phyloP scores from a whole-genome alignment of 2,888 invertebrate genomes.

The Andrena minutula region DNA sequence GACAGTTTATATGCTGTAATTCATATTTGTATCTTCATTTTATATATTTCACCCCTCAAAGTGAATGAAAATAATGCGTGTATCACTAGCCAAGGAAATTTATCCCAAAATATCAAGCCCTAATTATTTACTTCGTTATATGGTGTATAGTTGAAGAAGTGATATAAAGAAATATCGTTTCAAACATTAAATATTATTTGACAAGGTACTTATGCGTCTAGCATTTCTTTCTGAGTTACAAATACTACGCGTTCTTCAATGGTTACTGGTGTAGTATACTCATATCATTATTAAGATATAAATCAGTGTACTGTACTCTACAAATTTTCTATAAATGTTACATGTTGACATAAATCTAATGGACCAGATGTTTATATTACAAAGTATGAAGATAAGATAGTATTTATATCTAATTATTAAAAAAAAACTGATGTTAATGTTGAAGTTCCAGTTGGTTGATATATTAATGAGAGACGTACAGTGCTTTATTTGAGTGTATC shows the following conservation, averaged over 20 bases:
- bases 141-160: constrained; percentile 43
- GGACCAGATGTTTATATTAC: constrained; percentile 85
- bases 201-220: constrained; percentile 38
- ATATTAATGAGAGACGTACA: constrained; percentile 58
- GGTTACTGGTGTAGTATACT: constrained; percentile 78
- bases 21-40: constrained; percentile 23
- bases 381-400: constrained; percentile 78
- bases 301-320: constrained; percentile 80
- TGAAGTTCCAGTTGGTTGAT: constrained; percentile 72
- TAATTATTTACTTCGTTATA: constrained; percentile 35
- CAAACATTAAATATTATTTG: constrained; percentile 40
- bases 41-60: constrained; percentile 5
- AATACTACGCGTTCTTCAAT: constrained; percentile 71
- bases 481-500: constrained; percentile 65
- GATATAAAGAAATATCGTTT: constrained; percentile 6
- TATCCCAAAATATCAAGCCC: constrained; percentile 46
- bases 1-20: constrained; percentile 24
- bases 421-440: constrained; percentile 75
- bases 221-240: constrained; percentile 65
- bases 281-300: constrained; percentile 79
- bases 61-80: constrained; percentile 33
- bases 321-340: constrained; percentile 84
- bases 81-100: constrained; percentile 42
- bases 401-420: constrained; percentile 79
- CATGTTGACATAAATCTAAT: constrained; percentile 83